These are phyloP conservation scores for Macrobrachium rosenbergii DNA, from an alignment of 1,140 invertebrate genomes.

Conservation along the genomic window DNA sequence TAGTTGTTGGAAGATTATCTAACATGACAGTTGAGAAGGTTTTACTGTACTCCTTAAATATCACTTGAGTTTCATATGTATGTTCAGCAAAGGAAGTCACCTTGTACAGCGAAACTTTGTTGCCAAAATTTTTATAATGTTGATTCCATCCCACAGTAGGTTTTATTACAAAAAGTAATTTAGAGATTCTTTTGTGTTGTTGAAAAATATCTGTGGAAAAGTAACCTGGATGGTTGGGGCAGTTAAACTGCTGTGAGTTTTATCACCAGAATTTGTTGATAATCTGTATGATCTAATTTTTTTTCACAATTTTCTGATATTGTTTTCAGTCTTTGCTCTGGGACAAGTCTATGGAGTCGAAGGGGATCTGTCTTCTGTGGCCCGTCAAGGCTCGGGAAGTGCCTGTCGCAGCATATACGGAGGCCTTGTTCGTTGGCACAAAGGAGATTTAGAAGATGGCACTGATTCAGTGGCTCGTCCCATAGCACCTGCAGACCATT, in stretches of 20 bases:
- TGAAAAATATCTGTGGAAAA: too few relatives aligned
- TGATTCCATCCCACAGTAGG: too few relatives aligned
- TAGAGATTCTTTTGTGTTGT: neutral
- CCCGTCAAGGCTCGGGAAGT: conserved; percentile 86
- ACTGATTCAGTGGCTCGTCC: conserved; percentile 84
- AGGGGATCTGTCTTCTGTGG: conserved; percentile 61
- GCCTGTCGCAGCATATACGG: conserved; percentile 95
- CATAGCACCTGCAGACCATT: conserved; percentile 82
- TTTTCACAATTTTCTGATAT: neutral
- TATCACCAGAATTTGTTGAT: neutral
- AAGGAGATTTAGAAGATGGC: conserved; percentile 79
- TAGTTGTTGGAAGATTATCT: neutral
- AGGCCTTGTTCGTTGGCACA: conserved; percentile 94
- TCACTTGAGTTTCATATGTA: too few relatives aligned
- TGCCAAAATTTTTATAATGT: too few relatives aligned
- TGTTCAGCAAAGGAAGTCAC: too few relatives aligned
- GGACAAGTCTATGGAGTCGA: conserved; percentile 57
- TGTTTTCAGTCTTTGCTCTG: conserved; percentile 58
- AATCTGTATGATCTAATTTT: conserved; percentile 13
- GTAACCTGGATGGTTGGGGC: too few relatives aligned
- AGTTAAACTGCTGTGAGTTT: neutral
- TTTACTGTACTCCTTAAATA: too few relatives aligned
- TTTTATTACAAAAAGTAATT: too few relatives aligned
- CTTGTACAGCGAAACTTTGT: too few relatives aligned
- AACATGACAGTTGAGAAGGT: too few relatives aligned